Evolutionary conservation across 1,140 invertebrate species (phyloP).

Genomic region (Fopius arisanus): DNA sequence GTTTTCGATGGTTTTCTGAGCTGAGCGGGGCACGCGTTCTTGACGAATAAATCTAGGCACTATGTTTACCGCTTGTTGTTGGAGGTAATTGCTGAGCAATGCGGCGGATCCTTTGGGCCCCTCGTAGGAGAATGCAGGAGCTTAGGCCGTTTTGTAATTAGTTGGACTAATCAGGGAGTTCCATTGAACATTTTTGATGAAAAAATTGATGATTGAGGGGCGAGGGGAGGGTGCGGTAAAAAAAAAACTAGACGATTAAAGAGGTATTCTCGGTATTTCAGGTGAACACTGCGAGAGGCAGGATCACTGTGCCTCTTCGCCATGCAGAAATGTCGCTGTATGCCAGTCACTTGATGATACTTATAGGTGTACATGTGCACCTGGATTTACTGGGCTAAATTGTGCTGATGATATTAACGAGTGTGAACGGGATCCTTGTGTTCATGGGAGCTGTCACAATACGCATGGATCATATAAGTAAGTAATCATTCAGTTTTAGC

Average conservation of each 20-base stretch:
- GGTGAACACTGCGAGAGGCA: conserved; percentile 86
- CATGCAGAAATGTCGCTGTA: conserved; percentile 85
- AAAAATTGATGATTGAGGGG: background rate
- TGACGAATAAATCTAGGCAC: conserved; percentile 55
- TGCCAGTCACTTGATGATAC: conserved; percentile 78
- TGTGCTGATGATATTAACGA: conserved; percentile 92
- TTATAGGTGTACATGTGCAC: conserved; percentile 85
- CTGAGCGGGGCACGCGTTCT: conserved; percentile 39
- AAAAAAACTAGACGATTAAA: background rate
- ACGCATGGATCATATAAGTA: conserved; percentile 90
- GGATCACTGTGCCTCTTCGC: conserved; percentile 88
- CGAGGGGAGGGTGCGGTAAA: background rate
- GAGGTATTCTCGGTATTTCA: conserved; percentile 57
- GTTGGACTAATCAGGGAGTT: conserved; percentile 50
- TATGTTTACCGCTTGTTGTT: conserved; percentile 35
- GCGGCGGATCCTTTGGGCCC: conserved; percentile 49
- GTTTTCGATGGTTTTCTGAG: background rate
- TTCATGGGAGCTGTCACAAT: conserved; percentile 84
- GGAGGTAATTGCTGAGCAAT: conserved; percentile 41
- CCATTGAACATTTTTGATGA: background rate
- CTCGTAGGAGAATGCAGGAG: conserved; percentile 15
- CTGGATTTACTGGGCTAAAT: conserved; percentile 84
- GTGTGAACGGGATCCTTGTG: conserved; percentile 80
- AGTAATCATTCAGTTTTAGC: conserved; percentile 61
- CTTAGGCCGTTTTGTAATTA: conserved; percentile 50